phyloP scores from a whole-genome alignment of 2,888 invertebrate genomes.

The Nebria salina region DNA sequence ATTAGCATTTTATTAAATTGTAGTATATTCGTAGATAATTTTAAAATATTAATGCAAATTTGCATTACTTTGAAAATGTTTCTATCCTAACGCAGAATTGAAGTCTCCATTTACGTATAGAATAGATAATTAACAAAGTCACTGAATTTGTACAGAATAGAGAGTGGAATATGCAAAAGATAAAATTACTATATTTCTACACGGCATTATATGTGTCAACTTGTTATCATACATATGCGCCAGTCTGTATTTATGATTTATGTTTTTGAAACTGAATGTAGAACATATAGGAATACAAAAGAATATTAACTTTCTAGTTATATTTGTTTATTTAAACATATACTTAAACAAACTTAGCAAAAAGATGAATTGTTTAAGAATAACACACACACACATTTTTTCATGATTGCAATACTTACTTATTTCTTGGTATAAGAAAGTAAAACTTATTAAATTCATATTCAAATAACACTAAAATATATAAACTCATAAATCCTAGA shows the following conservation, averaged over 20 bases:
- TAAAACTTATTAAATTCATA: too few relatives aligned
- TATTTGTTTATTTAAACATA: background rate
- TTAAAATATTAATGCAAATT: background rate
- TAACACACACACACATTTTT: too few relatives aligned
- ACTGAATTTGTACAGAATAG: conserved; percentile 6
- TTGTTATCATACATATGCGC: conserved; percentile 15
- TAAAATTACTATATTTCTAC: background rate
- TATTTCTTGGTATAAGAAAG: too few relatives aligned
- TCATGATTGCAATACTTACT: too few relatives aligned
- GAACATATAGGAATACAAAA: conserved; percentile 8
- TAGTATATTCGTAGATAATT: background rate
- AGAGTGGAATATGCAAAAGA: background rate
- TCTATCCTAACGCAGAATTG: conserved; percentile 7
- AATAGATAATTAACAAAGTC: background rate
- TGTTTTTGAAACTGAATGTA: conserved; percentile 17
- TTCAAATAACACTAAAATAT: too few relatives aligned
- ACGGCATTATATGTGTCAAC: background rate
- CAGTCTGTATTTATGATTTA: background rate
- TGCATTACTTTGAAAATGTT: background rate
- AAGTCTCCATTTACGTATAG: conserved; percentile 2
- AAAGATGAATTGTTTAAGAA: too few relatives aligned
- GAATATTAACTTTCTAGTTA: background rate
- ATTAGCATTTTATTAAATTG: background rate
- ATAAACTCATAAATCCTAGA: too few relatives aligned
- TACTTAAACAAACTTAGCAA: too few relatives aligned